Percentiles rank a stretch among this genome's conserved stretches.
These are phyloP conservation scores for Haliclona indistincta DNA, from an alignment of 37 sponge, comb jelly and placozoan genomes.

Conservation along the genomic window DNA sequence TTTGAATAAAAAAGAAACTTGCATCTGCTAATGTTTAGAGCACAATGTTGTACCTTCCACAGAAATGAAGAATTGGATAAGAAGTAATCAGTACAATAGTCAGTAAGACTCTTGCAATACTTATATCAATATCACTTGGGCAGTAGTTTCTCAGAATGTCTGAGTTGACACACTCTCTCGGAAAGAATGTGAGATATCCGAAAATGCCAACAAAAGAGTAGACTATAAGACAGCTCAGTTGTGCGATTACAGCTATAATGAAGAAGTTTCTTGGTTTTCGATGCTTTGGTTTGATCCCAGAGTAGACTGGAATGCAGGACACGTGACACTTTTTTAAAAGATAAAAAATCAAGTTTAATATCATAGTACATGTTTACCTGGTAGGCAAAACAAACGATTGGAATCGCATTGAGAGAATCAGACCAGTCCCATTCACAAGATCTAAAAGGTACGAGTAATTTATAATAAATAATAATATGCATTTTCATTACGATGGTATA, in stretches of 20 bases:
- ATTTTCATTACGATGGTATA: no score
- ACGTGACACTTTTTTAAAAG: no score
- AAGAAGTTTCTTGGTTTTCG: conserved; percentile 43
- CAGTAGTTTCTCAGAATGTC: conserved; percentile 81
- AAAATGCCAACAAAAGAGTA: conserved; percentile 78
- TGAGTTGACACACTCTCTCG: conserved; percentile 12
- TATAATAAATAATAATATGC: no score
- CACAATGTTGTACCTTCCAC: conserved; percentile 85
- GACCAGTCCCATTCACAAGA: no score
- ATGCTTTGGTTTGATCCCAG: conserved; percentile 60
- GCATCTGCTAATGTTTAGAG: no score
- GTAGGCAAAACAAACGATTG: conserved; percentile 82
- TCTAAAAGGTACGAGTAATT: no score
- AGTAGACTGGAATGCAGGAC: conserved; percentile 75
- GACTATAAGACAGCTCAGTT: conserved; percentile 56
- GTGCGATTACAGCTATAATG: conserved; percentile 22
- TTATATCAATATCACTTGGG: conserved; percentile 44
- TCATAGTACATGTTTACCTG: no score
- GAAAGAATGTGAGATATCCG: conserved; percentile 64
- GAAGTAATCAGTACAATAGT: conserved; percentile 64
- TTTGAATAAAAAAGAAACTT: no score
- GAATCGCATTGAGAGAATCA: conserved; percentile 66
- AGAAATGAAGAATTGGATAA: conserved; percentile 81
- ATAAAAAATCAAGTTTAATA: no score
- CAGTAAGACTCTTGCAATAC: conserved; percentile 56